Conservation (phyloP, 2,113 vertebrate species). For the Mola mola region DNA sequence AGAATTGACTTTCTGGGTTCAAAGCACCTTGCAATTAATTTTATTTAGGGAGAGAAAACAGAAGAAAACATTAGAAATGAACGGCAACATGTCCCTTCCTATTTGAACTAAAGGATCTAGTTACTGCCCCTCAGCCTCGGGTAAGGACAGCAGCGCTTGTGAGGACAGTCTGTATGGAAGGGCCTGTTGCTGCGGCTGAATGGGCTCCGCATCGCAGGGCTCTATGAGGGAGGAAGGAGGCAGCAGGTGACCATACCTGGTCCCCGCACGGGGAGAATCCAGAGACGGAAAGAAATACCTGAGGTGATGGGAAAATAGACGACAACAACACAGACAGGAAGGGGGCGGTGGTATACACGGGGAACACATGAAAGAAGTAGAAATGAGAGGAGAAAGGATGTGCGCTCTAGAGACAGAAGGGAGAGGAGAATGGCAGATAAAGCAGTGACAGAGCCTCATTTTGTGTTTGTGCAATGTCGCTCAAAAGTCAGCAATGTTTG, state of each 20-base stretch:
- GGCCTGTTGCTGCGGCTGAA: constrained; percentile 86
- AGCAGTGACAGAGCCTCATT: background rate
- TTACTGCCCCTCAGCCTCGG: constrained; percentile 65
- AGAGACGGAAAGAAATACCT: constrained; percentile 97
- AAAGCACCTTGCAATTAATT: too few relatives aligned
- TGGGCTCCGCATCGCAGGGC: constrained; percentile 88
- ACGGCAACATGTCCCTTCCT: background rate
- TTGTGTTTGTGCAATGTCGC: background rate
- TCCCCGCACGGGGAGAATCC: constrained; percentile 92
- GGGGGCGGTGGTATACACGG: constrained; percentile 34
- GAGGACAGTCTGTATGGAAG: constrained; percentile 67
- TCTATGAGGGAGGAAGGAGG: constrained; percentile 90
- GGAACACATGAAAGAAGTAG: constrained; percentile 46
- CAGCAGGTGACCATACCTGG: constrained; percentile 91
- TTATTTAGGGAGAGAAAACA: too few relatives aligned
- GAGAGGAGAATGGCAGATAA: background rate
- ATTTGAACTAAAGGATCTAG: background rate
- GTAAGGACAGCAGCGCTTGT: constrained; percentile 63
- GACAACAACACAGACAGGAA: constrained; percentile 76
- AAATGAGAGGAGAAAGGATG: constrained; percentile 34
- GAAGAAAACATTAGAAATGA: background rate
- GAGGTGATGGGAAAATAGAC: constrained; percentile 86
- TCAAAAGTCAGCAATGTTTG: background rate
- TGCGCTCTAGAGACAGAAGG: constrained; percentile 9
- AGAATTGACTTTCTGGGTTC: too few relatives aligned